Evolutionary conservation across 2,888 invertebrate genomes (phyloP).

Genomic region (Myopa tessellatipennis): DNA sequence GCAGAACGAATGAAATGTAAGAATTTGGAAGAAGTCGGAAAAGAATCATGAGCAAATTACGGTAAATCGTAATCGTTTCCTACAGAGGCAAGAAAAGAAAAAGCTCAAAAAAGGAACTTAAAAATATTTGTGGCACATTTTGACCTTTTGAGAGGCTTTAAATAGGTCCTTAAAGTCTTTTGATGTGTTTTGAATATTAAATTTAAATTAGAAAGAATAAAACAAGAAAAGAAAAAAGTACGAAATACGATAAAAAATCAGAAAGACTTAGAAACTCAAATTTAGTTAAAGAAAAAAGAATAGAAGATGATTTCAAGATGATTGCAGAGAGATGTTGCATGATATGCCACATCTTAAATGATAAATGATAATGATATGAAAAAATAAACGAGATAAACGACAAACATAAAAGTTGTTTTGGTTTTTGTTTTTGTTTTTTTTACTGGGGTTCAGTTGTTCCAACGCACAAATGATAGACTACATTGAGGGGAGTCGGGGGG

Average conservation of each 20-base stretch:
- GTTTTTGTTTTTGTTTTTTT: constrained; percentile 52
- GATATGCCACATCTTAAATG: constrained; percentile 12
- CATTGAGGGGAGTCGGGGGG: constrained; percentile 68
- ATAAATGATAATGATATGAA: constrained; percentile 25
- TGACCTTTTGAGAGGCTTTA: constrained; percentile 38
- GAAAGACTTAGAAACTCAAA: constrained; percentile 65
- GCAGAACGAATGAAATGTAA: constrained; percentile 13
- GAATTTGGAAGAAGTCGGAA: constrained; percentile 19
- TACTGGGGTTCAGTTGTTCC: constrained; percentile 50
- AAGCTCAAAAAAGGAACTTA: constrained; percentile 63
- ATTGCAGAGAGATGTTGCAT: background rate
- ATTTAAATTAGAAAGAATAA: constrained; percentile 34
- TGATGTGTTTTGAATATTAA: constrained; percentile 23
- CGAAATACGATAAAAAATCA: constrained; percentile 59
- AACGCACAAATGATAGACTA: constrained; percentile 68
- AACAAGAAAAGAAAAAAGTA: constrained; percentile 36
- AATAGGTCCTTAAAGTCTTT: background rate
- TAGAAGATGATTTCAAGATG: constrained; percentile 27
- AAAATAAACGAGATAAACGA: constrained; percentile 46
- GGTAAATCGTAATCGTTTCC: constrained; percentile 38
- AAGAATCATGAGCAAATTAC: background rate
- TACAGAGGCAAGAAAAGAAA: constrained; percentile 67
- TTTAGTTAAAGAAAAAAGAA: constrained; percentile 26
- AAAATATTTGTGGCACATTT: constrained; percentile 41
- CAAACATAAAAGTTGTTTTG: constrained; percentile 51